A percentile compares a stretch with the other conserved stretches of the same genome.
Evolutionary conservation across 2,888 invertebrate genomes (phyloP).

Genomic region (Amphiduros pacificus): DNA sequence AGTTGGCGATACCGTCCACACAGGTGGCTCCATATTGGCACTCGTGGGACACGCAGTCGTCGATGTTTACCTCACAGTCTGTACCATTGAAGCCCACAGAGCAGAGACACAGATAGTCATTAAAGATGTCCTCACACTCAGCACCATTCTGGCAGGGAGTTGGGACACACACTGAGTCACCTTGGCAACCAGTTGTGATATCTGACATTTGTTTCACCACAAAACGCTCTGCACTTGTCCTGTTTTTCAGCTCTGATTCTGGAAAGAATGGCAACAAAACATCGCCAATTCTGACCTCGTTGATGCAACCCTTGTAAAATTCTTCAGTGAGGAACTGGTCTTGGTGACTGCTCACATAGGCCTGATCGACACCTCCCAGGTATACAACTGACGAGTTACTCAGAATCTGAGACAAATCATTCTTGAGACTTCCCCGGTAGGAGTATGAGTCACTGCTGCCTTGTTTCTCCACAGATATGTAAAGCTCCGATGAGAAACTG

Average conservation of each 20-base stretch:
- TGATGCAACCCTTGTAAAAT: slow-evolving; percentile 78
- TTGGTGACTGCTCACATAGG: background rate
- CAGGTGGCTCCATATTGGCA: slow-evolving; percentile 29
- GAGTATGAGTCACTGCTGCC: background rate
- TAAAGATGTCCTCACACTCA: slow-evolving; percentile 54
- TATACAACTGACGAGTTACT: no score
- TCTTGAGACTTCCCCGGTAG: background rate
- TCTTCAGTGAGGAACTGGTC: slow-evolving; percentile 1
- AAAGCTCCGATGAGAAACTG: background rate
- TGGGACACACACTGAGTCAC: slow-evolving; percentile 63
- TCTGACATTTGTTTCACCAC: background rate
- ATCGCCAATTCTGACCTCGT: slow-evolving; percentile 82
- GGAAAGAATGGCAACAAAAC: slow-evolving; percentile 78
- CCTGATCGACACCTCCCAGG: slow-evolving; percentile 23
- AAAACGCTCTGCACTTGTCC: slow-evolving; percentile 17
- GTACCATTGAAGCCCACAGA: slow-evolving; percentile 35
- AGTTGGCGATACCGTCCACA: slow-evolving; percentile 29
- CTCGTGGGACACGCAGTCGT: slow-evolving; percentile 26
- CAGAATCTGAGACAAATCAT: no score
- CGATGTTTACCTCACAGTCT: slow-evolving; percentile 29
- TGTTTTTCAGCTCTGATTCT: slow-evolving; percentile 10
- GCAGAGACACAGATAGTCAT: slow-evolving; percentile 49
- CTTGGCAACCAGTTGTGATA: slow-evolving; percentile 28
- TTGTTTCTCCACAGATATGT: slow-evolving; percentile 5
- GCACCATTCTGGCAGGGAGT: slow-evolving; percentile 75